Evolutionary conservation across 2,797 vertebrate genomes (phyloP).

Genomic region (Phaenicophaeus curvirostris): DNA sequence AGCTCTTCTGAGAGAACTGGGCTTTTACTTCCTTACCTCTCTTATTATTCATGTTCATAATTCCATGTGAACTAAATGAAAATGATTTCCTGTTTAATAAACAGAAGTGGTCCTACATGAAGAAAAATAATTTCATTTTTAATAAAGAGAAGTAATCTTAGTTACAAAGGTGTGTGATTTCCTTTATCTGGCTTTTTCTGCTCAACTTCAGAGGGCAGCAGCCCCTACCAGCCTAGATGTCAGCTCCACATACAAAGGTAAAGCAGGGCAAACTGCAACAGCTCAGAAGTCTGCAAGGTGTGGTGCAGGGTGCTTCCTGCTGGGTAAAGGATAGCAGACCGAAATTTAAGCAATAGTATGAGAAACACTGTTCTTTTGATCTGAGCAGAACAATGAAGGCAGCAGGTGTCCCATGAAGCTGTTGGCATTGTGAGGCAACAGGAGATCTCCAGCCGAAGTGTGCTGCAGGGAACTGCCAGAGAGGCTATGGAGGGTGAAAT

Average conservation of each 20-base stretch:
- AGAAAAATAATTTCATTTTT: background rate
- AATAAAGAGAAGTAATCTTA: background rate
- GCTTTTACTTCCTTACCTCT: background rate
- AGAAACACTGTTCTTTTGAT: background rate
- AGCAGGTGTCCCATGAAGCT: background rate
- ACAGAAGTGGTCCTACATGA: background rate
- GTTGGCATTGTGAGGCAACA: background rate
- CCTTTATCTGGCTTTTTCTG: background rate
- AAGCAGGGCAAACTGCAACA: background rate
- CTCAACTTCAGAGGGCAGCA: background rate
- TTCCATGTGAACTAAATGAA: background rate
- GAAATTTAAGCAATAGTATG: background rate
- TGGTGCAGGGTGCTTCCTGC: background rate
- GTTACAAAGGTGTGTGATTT: background rate
- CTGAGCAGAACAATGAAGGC: background rate
- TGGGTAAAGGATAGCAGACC: background rate
- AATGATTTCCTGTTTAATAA: slow-evolving; percentile 16
- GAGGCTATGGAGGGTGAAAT: too few relatives aligned
- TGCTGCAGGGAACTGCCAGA: too few relatives aligned
- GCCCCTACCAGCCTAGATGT: background rate
- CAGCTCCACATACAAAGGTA: background rate
- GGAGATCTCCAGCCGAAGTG: too few relatives aligned
- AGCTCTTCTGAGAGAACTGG: background rate
- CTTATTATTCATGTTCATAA: background rate
- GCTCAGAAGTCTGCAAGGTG: background rate